Conservation (phyloP, 2,113 vertebrate genomes). For the Caranx melampygus region DNA sequence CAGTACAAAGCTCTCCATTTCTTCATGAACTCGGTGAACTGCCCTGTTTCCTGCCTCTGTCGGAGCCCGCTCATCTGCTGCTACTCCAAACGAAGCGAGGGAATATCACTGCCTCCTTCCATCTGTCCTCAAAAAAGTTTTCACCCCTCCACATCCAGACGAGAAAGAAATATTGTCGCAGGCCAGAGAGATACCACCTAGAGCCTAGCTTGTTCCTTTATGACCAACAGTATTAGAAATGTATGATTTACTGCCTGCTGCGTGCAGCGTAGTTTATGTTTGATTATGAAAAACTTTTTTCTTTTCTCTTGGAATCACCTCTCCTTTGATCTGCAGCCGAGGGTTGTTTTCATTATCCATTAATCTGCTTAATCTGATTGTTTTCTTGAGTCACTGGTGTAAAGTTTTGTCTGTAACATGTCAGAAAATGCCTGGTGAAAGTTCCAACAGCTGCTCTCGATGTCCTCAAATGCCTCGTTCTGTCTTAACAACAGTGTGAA, state of each 20-base stretch:
- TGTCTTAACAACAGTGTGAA: background rate
- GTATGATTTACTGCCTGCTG: background rate
- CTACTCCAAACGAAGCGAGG: slow-evolving; percentile 38
- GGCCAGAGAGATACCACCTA: slow-evolving; percentile 1
- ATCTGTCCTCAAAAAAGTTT: slow-evolving; percentile 37
- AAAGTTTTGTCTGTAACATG: background rate
- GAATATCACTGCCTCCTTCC: slow-evolving; percentile 33
- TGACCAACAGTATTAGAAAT: background rate
- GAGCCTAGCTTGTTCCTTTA: background rate
- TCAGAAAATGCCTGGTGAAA: background rate
- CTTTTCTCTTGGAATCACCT: background rate
- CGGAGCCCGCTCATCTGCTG: slow-evolving; percentile 65
- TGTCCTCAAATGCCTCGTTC: background rate
- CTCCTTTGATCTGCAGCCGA: background rate
- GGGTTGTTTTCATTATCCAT: background rate
- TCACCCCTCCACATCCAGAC: background rate
- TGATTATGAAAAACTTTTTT: background rate
- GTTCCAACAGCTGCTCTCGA: background rate
- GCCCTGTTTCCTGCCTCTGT: slow-evolving; percentile 73
- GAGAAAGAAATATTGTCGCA: slow-evolving; percentile 16
- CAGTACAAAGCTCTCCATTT: slow-evolving; percentile 74
- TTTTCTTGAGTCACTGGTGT: background rate
- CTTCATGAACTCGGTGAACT: slow-evolving; percentile 77
- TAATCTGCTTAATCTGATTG: background rate
- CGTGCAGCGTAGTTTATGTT: background rate